Evolutionary conservation across 2,113 vertebrate genomes (phyloP), one percentile per base, ranked within the genome.

Genomic region (Polyodon spathula): DNA sequence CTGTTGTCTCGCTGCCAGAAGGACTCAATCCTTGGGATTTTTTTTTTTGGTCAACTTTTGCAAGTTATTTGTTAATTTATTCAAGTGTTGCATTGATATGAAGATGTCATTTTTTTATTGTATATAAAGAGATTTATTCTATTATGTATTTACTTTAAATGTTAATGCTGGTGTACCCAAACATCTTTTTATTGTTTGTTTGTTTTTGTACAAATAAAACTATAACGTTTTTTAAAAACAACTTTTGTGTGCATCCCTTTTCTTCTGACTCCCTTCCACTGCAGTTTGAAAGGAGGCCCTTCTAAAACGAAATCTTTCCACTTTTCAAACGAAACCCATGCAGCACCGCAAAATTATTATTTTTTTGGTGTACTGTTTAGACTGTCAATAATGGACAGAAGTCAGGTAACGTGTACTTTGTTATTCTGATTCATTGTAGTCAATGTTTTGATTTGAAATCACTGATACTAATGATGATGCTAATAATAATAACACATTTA

Each of bases 101-200:
- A 88, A 90, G 90, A 88, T 91, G 89, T 92, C 51, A 92, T 92
- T 93, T 71, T 83, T 83, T 91, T 95, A 83, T 80, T 97, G 94
- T 97, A 95, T 81, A 97, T 94, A 97, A 92, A 94, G 88, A 97
- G 86, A 85, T 96, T 93, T 97, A 89, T 97, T 96, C 92, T 92
- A 90, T 90, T 84, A 84, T 90, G 76, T 88, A 87, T 88, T 85
- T 83, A 83, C 84, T 65, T 76, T 62, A 75, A 74, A 74, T 40
- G 73, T 67, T 72, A 72, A 70, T 27, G 27, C 27, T 27, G 27
- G 27, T 27, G 27, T 27, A 27, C 27, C 27, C 27, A 27, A 27
- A 27, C 27, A 27, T 27, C 27, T 2, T 27, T 27, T 27, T 27
- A 70, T 83, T 81, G 71, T 46, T 80, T 83, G 84, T 27, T 27